These are phyloP conservation scores for Euclidia mi DNA, from an alignment of 2,888 invertebrate genomes.

Conservation along the genomic window DNA sequence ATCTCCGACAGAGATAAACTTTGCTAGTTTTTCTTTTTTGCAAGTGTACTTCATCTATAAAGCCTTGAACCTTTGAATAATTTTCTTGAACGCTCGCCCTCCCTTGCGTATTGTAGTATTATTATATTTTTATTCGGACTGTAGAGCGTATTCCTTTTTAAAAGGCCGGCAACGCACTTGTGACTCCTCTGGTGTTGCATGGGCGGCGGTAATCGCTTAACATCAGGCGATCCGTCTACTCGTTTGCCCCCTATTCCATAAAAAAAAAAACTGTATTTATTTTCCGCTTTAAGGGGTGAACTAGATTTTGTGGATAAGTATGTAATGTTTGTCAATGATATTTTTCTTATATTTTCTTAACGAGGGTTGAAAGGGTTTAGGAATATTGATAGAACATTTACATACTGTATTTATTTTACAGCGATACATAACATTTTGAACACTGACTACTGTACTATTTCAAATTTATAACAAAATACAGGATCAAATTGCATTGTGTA, in stretches of 20 bases:
- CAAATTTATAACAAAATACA: neutral
- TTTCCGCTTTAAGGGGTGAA: slow-evolving; percentile 27
- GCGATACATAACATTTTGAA: too few species aligned
- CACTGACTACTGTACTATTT: too few species aligned
- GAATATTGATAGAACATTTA: slow-evolving; percentile 1
- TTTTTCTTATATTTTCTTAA: slow-evolving; percentile 16
- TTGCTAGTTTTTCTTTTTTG: slow-evolving; percentile 37
- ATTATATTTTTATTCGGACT: slow-evolving; percentile 33
- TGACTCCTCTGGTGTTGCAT: too few species aligned
- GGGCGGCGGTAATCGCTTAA: too few species aligned
- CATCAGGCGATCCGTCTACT: too few species aligned
- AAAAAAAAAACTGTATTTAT: too few species aligned
- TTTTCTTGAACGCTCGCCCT: slow-evolving; percentile 31
- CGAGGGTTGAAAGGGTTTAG: slow-evolving; percentile 23
- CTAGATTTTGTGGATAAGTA: slow-evolving; percentile 21
- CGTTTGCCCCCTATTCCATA: too few species aligned
- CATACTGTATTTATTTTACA: too few species aligned
- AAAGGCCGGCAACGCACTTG: too few species aligned
- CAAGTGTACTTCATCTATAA: slow-evolving; percentile 42
- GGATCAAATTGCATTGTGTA: neutral
- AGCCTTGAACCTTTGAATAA: slow-evolving; percentile 49
- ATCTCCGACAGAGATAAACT: slow-evolving; percentile 48
- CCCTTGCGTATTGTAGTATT: slow-evolving; percentile 17
- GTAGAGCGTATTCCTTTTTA: too few species aligned
- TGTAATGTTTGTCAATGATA: slow-evolving; percentile 14